A percentile compares a stretch with the other conserved stretches of the same genome.
Evolutionary conservation across 2,797 vertebrate species (phyloP).

Genomic region (Pelochelys cantorii): DNA sequence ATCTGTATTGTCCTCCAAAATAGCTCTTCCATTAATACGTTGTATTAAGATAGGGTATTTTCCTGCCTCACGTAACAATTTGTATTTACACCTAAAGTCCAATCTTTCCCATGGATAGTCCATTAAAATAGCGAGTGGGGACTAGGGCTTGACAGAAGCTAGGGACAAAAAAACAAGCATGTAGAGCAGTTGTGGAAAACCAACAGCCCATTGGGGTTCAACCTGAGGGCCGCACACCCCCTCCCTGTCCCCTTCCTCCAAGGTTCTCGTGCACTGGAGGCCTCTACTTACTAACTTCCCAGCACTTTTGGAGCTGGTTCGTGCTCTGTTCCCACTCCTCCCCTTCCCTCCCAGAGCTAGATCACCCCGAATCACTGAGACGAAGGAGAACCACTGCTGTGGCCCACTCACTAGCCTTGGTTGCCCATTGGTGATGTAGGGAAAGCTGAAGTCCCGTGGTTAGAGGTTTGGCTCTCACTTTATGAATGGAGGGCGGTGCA

Average conservation of each 20-base stretch:
- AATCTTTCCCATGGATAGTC: fast-evolving
- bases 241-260: too few species aligned
- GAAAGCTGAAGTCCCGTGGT: neutral
- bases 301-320: too few species aligned
- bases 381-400: too few species aligned
- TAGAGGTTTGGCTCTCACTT: neutral
- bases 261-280: too few species aligned
- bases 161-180: neutral
- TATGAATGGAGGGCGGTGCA: neutral
- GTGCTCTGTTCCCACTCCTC: too few species aligned
- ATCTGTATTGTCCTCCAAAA: neutral
- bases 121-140: neutral
- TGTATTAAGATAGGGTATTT: neutral
- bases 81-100: fast-evolving
- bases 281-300: too few species aligned
- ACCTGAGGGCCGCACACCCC: too few species aligned
- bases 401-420: too few species aligned
- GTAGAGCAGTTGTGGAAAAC: neutral
- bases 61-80: neutral
- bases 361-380: too few species aligned
- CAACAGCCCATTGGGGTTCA: too few species aligned
- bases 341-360: too few species aligned
- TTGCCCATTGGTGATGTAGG: too few species aligned
- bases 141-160: neutral
- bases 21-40: neutral